Conservation (phyloP, 2,113 vertebrate genomes). For the Centropristis striata region DNA sequence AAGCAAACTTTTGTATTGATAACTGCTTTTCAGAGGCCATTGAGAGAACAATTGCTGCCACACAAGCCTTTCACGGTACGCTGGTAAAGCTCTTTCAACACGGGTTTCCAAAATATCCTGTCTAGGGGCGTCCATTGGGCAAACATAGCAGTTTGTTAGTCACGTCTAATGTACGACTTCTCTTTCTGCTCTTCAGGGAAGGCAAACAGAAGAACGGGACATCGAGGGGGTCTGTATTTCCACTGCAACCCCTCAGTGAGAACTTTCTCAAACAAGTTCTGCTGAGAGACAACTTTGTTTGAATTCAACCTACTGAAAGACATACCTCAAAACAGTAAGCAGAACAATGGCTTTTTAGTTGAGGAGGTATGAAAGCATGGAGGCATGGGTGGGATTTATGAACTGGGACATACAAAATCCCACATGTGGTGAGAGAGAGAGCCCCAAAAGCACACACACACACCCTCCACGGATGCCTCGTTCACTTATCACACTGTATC, state of each 20-base stretch:
- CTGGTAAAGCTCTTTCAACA: constrained; percentile 70
- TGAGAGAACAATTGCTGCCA: constrained; percentile 60
- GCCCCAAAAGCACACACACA: constrained; percentile 31
- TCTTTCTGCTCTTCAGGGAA: constrained; percentile 55
- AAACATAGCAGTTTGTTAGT: constrained; percentile 73
- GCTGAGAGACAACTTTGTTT: constrained; percentile 80
- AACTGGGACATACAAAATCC: constrained; percentile 70
- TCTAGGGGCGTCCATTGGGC: constrained; percentile 57
- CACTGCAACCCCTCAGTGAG: constrained; percentile 53
- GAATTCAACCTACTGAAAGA: constrained; percentile 78
- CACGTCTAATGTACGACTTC: constrained; percentile 59
- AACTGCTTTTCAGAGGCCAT: constrained; percentile 55
- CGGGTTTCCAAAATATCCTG: constrained; percentile 78
- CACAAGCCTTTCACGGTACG: constrained; percentile 69
- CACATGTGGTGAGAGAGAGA: constrained; percentile 61
- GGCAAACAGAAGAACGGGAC: constrained; percentile 64
- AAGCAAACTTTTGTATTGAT: constrained; percentile 63
- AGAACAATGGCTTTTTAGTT: constrained; percentile 75
- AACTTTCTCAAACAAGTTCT: constrained; percentile 73
- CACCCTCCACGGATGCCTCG: constrained; percentile 50
- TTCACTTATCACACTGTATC: constrained; percentile 73
- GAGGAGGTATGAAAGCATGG: constrained; percentile 73
- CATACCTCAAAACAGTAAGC: constrained; percentile 77
- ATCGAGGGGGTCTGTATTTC: constrained; percentile 66
- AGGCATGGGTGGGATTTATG: constrained; percentile 73